Percentiles rank a stretch among this genome's conserved stretches.
These are phyloP conservation scores for Xerus rutilus DNA, from an alignment of 2,797 vertebrate species.

Conservation along the genomic window DNA sequence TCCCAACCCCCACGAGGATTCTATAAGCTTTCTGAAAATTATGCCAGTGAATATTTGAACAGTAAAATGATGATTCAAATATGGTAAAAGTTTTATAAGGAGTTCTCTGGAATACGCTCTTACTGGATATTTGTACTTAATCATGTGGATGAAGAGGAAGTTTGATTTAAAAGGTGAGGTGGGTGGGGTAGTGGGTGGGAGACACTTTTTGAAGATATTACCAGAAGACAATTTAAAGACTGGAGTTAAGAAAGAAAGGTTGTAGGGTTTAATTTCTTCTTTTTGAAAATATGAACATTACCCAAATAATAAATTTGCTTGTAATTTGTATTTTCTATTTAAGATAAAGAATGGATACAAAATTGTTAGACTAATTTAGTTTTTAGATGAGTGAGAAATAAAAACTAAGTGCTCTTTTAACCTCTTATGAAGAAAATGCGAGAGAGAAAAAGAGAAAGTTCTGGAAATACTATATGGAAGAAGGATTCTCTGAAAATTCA, in stretches of 20 bases:
- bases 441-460: background rate
- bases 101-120: background rate
- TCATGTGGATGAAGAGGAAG: background rate
- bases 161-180: background rate
- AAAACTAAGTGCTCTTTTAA: background rate
- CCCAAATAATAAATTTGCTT: background rate
- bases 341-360: background rate
- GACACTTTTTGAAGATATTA: background rate
- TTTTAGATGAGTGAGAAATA: background rate
- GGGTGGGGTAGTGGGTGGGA: background rate
- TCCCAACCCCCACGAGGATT: background rate
- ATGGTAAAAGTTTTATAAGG: background rate
- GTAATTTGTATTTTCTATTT: conserved; percentile 10
- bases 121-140: background rate
- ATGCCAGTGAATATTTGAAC: background rate
- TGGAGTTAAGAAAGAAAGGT: background rate
- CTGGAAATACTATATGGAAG: background rate
- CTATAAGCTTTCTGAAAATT: background rate
- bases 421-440: background rate
- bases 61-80: background rate
- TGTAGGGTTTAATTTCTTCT: background rate
- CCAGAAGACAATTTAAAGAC: background rate
- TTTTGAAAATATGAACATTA: background rate
- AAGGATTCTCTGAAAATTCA: conserved; percentile 36
- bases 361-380: background rate